phyloP scores from a whole-genome alignment of 2,113 vertebrate species.

The Pangasianodon gigas region DNA sequence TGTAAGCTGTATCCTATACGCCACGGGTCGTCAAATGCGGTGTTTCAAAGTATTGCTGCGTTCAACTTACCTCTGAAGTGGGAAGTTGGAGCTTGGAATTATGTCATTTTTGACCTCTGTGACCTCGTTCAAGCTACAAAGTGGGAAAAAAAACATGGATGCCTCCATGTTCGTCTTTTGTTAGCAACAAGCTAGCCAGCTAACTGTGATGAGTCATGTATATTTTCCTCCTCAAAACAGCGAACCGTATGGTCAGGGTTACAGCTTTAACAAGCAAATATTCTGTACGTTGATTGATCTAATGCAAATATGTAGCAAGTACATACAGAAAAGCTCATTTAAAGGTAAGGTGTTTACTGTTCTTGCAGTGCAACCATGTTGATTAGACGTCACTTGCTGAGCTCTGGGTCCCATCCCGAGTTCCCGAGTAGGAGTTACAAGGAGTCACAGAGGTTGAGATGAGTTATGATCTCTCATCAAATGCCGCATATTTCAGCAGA shows the following conservation, averaged over 20 bases:
- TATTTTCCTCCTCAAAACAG: background rate
- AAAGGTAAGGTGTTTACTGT: background rate
- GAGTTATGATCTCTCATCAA: background rate
- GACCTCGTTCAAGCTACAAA: background rate
- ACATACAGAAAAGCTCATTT: background rate
- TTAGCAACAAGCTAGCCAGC: too few relatives aligned
- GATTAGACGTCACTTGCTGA: background rate
- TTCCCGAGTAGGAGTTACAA: background rate
- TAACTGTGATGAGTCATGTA: too few relatives aligned
- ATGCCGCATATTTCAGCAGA: background rate
- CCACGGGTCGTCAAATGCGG: background rate
- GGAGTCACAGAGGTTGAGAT: background rate
- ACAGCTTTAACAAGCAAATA: background rate
- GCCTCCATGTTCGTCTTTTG: background rate
- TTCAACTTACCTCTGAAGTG: background rate
- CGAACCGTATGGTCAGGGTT: background rate
- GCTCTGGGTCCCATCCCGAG: background rate
- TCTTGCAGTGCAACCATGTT: background rate
- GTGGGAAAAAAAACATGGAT: background rate
- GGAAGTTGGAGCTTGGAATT: too few relatives aligned
- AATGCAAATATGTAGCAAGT: background rate
- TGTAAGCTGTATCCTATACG: constrained; percentile 22
- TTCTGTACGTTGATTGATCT: background rate
- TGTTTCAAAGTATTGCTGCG: background rate
- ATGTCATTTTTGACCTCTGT: background rate